Evolutionary conservation across 2,888 invertebrate genomes (phyloP).

Genomic region (Mythimna loreyi): DNA sequence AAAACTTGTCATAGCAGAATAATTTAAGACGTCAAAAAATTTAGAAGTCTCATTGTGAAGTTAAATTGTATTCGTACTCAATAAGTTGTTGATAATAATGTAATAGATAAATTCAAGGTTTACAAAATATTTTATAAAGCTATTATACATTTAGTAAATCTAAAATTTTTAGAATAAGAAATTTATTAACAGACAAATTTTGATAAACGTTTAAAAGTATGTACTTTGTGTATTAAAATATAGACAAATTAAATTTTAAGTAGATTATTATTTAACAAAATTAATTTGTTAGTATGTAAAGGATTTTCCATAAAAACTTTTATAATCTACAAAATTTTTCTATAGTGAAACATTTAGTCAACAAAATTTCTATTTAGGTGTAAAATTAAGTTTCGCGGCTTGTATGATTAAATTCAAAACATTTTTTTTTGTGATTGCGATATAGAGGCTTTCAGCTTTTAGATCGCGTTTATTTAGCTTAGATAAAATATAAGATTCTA

Average conservation of each 20-base stretch:
- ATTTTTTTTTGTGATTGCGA: too few relatives aligned
- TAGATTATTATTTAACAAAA: neutral
- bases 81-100: neutral
- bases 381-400: neutral
- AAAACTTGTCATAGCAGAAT: neutral
- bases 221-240: too few relatives aligned
- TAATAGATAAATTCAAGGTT: too few relatives aligned
- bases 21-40: neutral
- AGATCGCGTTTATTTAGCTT: neutral
- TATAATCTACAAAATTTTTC: neutral
- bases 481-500: too few relatives aligned
- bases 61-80: neutral
- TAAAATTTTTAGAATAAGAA: neutral
- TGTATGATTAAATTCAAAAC: neutral
- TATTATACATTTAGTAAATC: too few relatives aligned
- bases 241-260: neutral
- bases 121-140: too few relatives aligned
- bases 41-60: neutral
- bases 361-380: neutral
- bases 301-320: neutral
- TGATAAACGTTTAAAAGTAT: neutral
- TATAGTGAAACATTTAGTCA: neutral
- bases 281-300: neutral
- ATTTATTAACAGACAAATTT: neutral
- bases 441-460: too few relatives aligned